Evolutionary conservation across 2,113 vertebrate genomes (phyloP), one percentile per base, ranked within the genome.

Genomic region (Spheniscus mendiculus): DNA sequence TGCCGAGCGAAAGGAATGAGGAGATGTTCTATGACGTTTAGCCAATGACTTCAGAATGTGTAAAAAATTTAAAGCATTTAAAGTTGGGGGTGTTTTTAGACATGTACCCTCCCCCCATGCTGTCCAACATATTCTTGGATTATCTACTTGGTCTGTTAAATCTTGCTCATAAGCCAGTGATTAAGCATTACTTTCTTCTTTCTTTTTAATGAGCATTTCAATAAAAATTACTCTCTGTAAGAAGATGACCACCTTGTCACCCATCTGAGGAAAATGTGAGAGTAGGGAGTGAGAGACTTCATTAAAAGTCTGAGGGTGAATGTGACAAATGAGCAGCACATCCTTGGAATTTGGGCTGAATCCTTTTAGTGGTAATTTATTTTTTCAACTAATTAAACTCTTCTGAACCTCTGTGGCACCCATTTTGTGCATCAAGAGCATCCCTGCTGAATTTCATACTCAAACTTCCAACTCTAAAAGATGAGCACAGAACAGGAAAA

Each of bases 331-430:
- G 19, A 88, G 40, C 53, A 55, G 30, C 49, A 67, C 10, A 15
- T 87, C 10, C 16, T 18, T 69, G 30, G 38, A 82, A 76, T 66
- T 44, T 53, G 45, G 34, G 6, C 15, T 71, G 47, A 80, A 49
- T 77, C 16, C 6, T 87, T 89, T 71, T 21, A 71, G 23, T 36
- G 25, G 6, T 34, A 17, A 4, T 67, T 67, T 71, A 2, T 45
- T 89, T 93, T 82, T 84, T 71, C 81, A 61, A 3, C 20, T 44
- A 65, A n/a, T n/a, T 87, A 83, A 91, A 55, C n/a, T 85, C 40
- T 67, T 71, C 38, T 79, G 15, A 89, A 63, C 18, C 17, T 30
- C 27, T 3, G 0, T 49, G 72, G 15, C 36, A 83, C 21, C 6
- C 10, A 29, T 83, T 81, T 42, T 61, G 8, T 67, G 15, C 27